A percentile compares a stretch with the other conserved stretches of the same genome.
Conservation (phyloP, 2,888 invertebrate species). For the Brenthis ino region DNA sequence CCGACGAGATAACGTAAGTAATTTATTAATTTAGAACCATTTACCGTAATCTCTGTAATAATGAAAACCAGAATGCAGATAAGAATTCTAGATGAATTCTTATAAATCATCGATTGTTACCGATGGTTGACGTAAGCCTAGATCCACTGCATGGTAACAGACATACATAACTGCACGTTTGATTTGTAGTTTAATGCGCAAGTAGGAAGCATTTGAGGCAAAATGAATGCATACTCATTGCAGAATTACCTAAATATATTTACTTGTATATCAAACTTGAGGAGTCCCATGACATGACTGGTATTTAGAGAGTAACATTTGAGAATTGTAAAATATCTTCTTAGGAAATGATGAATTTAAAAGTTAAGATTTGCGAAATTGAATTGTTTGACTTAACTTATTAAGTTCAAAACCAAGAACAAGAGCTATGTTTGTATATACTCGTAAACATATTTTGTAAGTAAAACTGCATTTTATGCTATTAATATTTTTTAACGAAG, state of each 20-base stretch:
- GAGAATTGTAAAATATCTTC: conserved; percentile 22
- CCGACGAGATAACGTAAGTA: conserved; percentile 80
- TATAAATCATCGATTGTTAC: conserved; percentile 66
- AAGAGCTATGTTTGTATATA: conserved; percentile 40
- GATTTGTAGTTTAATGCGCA: conserved; percentile 41
- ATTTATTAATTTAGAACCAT: conserved; percentile 66
- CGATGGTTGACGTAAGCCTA: conserved; percentile 63
- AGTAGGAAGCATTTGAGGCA: conserved; percentile 34
- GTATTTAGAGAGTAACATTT: conserved; percentile 28
- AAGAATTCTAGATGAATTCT: conserved; percentile 44
- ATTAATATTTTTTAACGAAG: conserved; percentile 28
- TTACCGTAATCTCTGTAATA: conserved; percentile 50
- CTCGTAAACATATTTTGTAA: conserved; percentile 43
- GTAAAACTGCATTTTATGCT: conserved; percentile 34
- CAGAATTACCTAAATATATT: conserved; percentile 40
- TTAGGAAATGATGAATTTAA: conserved; percentile 27
- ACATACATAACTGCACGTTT: conserved; percentile 56
- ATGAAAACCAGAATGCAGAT: conserved; percentile 59
- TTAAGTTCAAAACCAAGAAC: conserved; percentile 24
- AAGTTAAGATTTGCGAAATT: conserved; percentile 50
- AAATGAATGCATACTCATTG: conserved; percentile 30
- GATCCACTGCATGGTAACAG: conserved; percentile 70
- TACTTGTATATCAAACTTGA: conserved; percentile 43
- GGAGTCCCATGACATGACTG: conserved; percentile 28
- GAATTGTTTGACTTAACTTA: conserved; percentile 48